Evolutionary conservation across 2,113 vertebrate species (phyloP).

Genomic region (Chamaetylas fuelleborni): DNA sequence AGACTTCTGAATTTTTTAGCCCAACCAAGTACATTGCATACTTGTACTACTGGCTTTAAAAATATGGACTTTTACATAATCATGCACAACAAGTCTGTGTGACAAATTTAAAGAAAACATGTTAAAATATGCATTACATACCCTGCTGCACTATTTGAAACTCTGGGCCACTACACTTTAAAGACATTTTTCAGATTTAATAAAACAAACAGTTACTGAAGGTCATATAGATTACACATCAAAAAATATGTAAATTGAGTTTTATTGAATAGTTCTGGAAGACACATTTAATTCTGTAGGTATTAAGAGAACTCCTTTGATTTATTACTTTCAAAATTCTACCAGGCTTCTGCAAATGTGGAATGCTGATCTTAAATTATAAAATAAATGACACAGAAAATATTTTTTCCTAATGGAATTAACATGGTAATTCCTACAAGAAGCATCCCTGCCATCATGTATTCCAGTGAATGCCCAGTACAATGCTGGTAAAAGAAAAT

Average conservation of each 20-base stretch:
- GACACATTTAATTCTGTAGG: not conserved
- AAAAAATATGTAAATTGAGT: not conserved
- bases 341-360: not conserved
- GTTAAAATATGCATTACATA: slow-evolving; percentile 57
- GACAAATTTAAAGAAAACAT: slow-evolving; percentile 52
- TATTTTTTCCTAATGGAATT: not conserved
- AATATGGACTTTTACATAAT: not conserved
- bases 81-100: not conserved
- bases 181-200: slow-evolving; percentile 38
- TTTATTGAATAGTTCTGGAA: not conserved
- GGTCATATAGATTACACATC: not conserved
- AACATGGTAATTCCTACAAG: not conserved
- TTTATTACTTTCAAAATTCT: not conserved
- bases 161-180: slow-evolving; percentile 24
- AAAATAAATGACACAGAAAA: not conserved
- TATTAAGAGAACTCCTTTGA: not conserved
- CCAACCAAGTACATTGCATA: not conserved
- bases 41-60: not conserved
- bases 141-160: slow-evolving; percentile 8
- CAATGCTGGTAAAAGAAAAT: not conserved
- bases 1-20: slow-evolving; percentile 30
- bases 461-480: not conserved
- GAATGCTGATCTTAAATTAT: not conserved
- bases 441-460: not conserved
- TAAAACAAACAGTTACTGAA: slow-evolving; percentile 39